Base-by-base conservation (phyloP, 1,140 invertebrate genomes). In the Trichonephila inaurata region DNA sequence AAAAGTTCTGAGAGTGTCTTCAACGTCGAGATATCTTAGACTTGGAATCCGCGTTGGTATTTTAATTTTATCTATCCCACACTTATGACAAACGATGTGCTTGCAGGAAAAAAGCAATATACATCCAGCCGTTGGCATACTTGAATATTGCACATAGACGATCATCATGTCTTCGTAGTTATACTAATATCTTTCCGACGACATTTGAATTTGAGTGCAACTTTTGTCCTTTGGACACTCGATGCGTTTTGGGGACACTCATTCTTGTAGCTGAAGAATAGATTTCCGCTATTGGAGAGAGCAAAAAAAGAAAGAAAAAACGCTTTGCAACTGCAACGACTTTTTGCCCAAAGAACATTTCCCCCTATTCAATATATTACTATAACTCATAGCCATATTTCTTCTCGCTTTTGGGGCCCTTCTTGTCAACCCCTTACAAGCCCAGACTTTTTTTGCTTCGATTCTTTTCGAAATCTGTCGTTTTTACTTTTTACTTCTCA, bases 281-380 rank as follows among this genome's bases (percentile, higher is more conserved):
- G 91, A 92, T 92, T 92, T 92, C 91, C 91, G 91, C 91, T 87
- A 64, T 69, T 92, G 77, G 85, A 86, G 40, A 92, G 64, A 91
- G 58, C 18, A 28, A 18, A 77, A 28, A 89, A 82, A 51, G 51
- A 51, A 77, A 85, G 86, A 92, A 92, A 92, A 61, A 19, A n/a
- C 60, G 77, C 90, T 92, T 92, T 66, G 91, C 82, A 92, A 92
- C 91, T 92, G 82, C 90, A 85, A 92, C 90, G 90, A 92, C 90
- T 92, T 92, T 92, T 92, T 92, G 60, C 61, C 61, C 82, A 58
- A 85, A 72, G 69, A 88, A 92, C 91, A 81, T 88, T 92, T 92
- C 51, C 92, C 87, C 92, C 92, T 58, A 89, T 93, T 93, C 92
- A 93, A 93, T 93, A 93, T 89, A 93, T 93, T 93, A 93, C 92